A percentile compares a stretch with the other conserved stretches of the same genome.
Conservation (phyloP, 1,140 invertebrate species). For the Zaprionus ornatus region DNA sequence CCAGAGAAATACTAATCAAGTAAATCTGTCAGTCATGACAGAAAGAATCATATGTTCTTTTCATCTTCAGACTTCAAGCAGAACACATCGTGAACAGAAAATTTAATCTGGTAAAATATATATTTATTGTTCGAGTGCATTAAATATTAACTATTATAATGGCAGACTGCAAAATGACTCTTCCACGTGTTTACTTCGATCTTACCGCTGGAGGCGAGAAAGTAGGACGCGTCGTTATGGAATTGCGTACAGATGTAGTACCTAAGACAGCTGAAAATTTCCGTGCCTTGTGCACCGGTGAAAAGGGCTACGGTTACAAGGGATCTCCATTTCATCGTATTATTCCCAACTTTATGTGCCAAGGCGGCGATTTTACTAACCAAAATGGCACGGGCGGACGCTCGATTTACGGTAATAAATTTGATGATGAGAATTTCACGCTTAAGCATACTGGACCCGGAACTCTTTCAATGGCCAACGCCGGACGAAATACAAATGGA, state of each 20-base stretch:
- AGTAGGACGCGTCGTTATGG: constrained; percentile 75
- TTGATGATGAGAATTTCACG: constrained; percentile 97
- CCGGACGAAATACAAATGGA: constrained; percentile 96
- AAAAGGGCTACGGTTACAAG: constrained; percentile 96
- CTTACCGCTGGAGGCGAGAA: not conserved
- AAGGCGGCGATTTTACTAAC: constrained; percentile 90
- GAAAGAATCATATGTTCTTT: not conserved
- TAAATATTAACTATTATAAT: not conserved
- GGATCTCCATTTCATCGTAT: constrained; percentile 95
- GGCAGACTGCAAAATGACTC: not conserved
- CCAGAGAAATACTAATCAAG: not conserved
- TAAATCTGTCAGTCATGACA: not conserved
- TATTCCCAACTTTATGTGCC: constrained; percentile 98
- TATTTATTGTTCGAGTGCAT: not conserved
- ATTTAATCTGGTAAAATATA: not conserved
- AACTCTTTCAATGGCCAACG: constrained; percentile 96
- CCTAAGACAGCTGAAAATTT: constrained; percentile 97
- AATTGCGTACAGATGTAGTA: constrained; percentile 93
- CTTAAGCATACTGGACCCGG: constrained; percentile 96
- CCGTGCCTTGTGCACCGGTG: constrained; percentile 94
- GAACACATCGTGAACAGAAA: not conserved
- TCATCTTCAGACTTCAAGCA: not conserved
- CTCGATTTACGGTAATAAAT: constrained; percentile 96
- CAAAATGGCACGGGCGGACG: constrained; percentile 97
- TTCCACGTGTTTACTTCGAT: constrained; percentile 27